Evolutionary conservation across 2,888 invertebrate genomes (phyloP).

Genomic region (Unio pictorum): DNA sequence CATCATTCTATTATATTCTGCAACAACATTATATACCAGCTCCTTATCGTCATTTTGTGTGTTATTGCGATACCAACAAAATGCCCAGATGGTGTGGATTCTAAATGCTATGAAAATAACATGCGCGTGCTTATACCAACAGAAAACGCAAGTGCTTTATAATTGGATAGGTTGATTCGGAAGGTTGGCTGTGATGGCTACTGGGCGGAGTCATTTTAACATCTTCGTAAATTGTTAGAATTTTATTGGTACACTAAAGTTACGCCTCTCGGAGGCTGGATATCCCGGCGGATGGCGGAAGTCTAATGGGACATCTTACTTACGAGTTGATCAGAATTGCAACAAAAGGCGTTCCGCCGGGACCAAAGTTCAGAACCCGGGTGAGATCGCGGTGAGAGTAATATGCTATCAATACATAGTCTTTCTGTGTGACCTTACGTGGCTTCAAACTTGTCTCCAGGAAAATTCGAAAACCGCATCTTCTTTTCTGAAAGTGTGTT

Average conservation of each 20-base stretch:
- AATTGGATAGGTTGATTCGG: too few species aligned
- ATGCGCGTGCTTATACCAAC: too few species aligned
- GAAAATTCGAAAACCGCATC: conserved; percentile 1
- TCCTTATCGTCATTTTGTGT: too few species aligned
- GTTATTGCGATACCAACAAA: too few species aligned
- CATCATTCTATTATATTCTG: too few species aligned
- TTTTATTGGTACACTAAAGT: conserved; percentile 27
- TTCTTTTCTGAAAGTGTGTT: too few species aligned
- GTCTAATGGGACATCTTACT: conserved; percentile 50
- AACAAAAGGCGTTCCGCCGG: conserved; percentile 68
- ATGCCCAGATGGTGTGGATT: too few species aligned
- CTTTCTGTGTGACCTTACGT: conserved; percentile 33
- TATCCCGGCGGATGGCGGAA: conserved; percentile 48
- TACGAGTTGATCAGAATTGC: conserved; percentile 55
- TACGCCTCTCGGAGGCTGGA: conserved; percentile 32
- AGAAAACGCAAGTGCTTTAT: too few species aligned
- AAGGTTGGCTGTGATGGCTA: conserved; percentile 3
- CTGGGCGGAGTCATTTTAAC: conserved; percentile 30
- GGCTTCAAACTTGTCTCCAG: conserved; percentile 9
- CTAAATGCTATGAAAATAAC: too few species aligned
- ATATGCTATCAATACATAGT: conserved; percentile 25
- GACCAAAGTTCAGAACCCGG: conserved; percentile 54
- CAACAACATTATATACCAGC: too few species aligned
- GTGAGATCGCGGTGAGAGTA: conserved; percentile 44
- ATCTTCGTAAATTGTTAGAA: conserved; percentile 35